These are phyloP conservation scores for Aselliscus stoliczkanus DNA, from an alignment of 2,797 vertebrate species.

Conservation along the genomic window DNA sequence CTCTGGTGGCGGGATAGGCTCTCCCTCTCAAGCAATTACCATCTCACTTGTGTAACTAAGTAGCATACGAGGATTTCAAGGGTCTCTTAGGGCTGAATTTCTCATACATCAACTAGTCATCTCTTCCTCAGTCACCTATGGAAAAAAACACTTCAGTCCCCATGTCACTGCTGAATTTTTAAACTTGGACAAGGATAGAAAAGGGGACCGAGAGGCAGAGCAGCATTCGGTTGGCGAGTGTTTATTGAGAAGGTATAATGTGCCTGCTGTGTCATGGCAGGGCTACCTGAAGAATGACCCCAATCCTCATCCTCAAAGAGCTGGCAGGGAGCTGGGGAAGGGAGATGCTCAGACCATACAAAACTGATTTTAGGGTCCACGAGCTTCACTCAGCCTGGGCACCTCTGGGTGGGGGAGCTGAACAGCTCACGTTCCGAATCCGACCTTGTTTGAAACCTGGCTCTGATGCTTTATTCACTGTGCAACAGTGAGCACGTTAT, in stretches of 20 bases:
- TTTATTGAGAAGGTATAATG: not conserved
- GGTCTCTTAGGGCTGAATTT: not conserved
- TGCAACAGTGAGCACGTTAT: not conserved
- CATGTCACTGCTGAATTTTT: not conserved
- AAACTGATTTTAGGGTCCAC: no score
- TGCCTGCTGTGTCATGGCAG: not conserved
- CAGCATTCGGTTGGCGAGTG: not conserved
- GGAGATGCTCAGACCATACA: not conserved
- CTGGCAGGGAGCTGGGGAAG: no score
- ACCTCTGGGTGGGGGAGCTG: not conserved
- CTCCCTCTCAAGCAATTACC: not conserved
- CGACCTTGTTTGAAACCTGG: not conserved
- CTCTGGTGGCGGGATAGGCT: not conserved
- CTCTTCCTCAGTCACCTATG: not conserved
- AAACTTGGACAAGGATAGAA: not conserved
- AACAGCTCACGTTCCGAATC: not conserved
- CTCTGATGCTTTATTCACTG: not conserved
- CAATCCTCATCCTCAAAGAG: not conserved
- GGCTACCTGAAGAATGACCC: not conserved
- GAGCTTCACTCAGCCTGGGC: not conserved
- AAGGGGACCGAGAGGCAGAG: not conserved
- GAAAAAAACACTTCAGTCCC: not conserved
- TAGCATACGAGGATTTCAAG: not conserved
- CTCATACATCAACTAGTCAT: not conserved
- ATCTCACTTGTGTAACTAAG: not conserved